A percentile compares a stretch with the other conserved stretches of the same genome.
Conservation (phyloP, 92 coral and sea anemone genomes). For the Palythoa caribaeorum region DNA sequence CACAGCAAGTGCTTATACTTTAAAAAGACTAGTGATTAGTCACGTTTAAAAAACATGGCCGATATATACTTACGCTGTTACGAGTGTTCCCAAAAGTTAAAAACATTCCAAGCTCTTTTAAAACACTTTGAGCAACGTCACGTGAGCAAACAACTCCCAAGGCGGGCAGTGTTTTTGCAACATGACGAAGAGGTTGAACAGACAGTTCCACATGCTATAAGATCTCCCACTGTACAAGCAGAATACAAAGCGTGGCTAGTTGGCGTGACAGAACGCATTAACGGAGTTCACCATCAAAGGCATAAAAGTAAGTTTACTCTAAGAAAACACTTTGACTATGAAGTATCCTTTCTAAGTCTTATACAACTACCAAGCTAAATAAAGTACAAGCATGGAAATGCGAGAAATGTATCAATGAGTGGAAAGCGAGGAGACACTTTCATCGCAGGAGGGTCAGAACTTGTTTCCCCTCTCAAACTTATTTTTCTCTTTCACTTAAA, state of each 20-base stretch:
- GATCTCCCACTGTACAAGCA: constrained; percentile 50
- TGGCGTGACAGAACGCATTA: constrained; percentile 43
- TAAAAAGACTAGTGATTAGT: neutral
- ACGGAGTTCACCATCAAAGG: constrained; percentile 46
- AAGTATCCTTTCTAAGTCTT: neutral
- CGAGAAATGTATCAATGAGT: neutral
- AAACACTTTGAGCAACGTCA: constrained; percentile 52
- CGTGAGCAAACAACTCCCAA: constrained; percentile 24
- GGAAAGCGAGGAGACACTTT: neutral
- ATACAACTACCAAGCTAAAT: constrained; percentile 1
- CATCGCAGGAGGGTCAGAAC: constrained; percentile 5
- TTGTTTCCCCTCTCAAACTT: neutral
- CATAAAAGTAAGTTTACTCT: constrained; percentile 50
- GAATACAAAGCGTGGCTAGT: constrained; percentile 52
- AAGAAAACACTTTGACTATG: neutral
- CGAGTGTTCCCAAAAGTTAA: constrained; percentile 46
- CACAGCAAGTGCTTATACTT: constrained; percentile 1
- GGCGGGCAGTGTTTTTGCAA: constrained; percentile 34
- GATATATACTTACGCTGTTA: constrained; percentile 29
- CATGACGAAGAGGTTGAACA: constrained; percentile 40
- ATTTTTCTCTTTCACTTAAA: neutral
- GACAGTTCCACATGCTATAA: constrained; percentile 19
- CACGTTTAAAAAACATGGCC: constrained; percentile 36
- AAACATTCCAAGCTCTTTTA: constrained; percentile 51
- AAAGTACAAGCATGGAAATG: constrained; percentile 22